Evolutionary conservation across 2,888 invertebrate species (phyloP).

Genomic region (Dorcus parallelipipedus): DNA sequence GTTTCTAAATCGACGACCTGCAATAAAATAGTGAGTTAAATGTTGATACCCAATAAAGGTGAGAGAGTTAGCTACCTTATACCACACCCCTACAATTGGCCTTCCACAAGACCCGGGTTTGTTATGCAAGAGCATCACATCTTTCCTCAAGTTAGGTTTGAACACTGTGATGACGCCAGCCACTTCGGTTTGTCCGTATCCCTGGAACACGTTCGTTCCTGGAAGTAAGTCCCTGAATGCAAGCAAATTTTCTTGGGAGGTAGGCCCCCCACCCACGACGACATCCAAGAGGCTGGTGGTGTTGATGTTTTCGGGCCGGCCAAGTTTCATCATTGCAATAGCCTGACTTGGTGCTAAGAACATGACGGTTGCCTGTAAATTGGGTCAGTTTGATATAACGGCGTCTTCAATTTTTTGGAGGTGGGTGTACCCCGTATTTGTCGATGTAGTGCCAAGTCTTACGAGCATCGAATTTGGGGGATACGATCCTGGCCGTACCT

Average conservation of each 20-base stretch:
- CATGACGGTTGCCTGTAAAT: conserved; percentile 30
- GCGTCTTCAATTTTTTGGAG: too few species aligned
- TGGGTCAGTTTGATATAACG: not conserved
- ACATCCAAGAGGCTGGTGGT: conserved; percentile 34
- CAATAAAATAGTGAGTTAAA: conserved; percentile 23
- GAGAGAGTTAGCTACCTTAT: conserved; percentile 30
- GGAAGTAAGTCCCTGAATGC: conserved; percentile 40
- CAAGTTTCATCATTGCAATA: conserved; percentile 32
- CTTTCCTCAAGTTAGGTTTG: conserved; percentile 30
- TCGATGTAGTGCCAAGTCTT: conserved; percentile 34
- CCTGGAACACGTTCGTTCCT: conserved; percentile 36
- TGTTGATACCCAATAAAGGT: not conserved
- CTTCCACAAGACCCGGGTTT: conserved; percentile 36
- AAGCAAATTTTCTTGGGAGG: conserved; percentile 30
- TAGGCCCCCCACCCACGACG: conserved; percentile 35
- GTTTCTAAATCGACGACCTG: conserved; percentile 52
- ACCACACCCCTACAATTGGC: conserved; percentile 31
- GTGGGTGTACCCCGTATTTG: conserved; percentile 33
- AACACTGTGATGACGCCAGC: conserved; percentile 35
- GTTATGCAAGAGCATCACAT: conserved; percentile 31
- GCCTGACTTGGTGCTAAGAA: conserved; percentile 35
- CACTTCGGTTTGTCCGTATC: conserved; percentile 43
- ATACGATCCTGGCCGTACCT: conserved; percentile 35
- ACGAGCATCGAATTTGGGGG: conserved; percentile 26
- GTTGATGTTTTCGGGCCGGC: conserved; percentile 38